Base-by-base conservation (phyloP, 2,113 vertebrate species). In the Orycteropus afer region DNA sequence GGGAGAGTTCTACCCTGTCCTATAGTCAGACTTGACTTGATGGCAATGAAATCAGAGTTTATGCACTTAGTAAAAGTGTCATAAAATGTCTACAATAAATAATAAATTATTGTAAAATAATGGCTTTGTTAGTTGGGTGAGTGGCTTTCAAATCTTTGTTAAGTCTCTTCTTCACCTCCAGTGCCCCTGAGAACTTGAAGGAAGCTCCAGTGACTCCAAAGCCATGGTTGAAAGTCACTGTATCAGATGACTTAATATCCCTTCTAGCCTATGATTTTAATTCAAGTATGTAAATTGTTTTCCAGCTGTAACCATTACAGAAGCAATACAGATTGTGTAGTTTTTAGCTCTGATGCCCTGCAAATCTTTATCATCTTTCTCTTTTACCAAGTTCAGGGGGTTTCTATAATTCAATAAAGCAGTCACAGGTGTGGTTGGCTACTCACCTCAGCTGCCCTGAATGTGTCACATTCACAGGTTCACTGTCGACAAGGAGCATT, bases 401-500 rank as follows among this genome's bases (percentile, higher is more conserved):
- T 76, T 87, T 22, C 73, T 81, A 79, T 29, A 23, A 27, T 20
- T 6, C 37, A 76, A 63, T 13, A 49, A 73, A 49, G 32, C 49
- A 40, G 3, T 32, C 17, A 13, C 37, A 17, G 20, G 20, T 51
- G 29, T 83, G 45, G 18, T 3, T 37, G 6, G 9, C 5, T 47
- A 53, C 45, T 49, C 23, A 7, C 34, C 71, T 67, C 47, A 57
- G 45, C 79, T 25, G 11, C 86, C 88, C 63, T 97, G 91, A 97
- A 79, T 94, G 4, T 95, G 34, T 97, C 97, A 67, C 96, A 57
- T 98, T 98, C 95, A 0, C 98, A 99, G 99, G 98, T 99, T 99
- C 91, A 96, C 98, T 45, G 85, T 99, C 32, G 98, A 98, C 96
- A 98, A 98, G 37, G 99, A 99, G 92, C 99, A 98, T 94, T 98